Conservation (phyloP, 2,113 vertebrate species). For the Furnarius figulus region DNA sequence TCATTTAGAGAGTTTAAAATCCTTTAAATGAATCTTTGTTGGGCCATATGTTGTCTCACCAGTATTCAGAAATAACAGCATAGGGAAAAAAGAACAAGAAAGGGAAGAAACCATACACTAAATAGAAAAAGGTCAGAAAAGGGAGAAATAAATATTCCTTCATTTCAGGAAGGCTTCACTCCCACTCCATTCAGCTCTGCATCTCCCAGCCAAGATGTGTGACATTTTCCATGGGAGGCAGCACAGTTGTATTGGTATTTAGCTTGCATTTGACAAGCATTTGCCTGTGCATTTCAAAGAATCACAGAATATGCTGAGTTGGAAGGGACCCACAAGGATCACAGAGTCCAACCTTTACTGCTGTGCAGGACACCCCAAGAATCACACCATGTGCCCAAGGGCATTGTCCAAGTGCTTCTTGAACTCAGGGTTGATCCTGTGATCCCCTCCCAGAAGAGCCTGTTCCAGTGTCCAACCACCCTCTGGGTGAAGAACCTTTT, state of each 20-base stretch:
- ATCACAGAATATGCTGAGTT: background rate
- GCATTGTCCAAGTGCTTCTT: rapidly evolving
- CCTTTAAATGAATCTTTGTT: background rate
- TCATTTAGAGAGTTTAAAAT: background rate
- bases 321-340: background rate
- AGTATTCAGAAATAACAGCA: background rate
- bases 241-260: background rate
- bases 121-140: background rate
- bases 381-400: rapidly evolving
- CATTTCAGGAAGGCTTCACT: background rate
- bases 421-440: background rate
- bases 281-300: background rate
- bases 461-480: background rate
- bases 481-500: background rate
- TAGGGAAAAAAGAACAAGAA: background rate
- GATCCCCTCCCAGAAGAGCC: background rate
- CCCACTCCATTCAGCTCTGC: background rate
- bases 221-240: background rate
- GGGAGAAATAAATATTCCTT: background rate
- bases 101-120: background rate
- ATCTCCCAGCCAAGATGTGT: background rate
- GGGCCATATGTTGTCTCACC: background rate
- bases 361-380: background rate
- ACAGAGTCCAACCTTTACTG: rapidly evolving
- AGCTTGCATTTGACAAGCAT: background rate